Evolutionary conservation across 2,113 vertebrate genomes (phyloP), one percentile per base, ranked within the genome.

Genomic region (Saguinus midas): DNA sequence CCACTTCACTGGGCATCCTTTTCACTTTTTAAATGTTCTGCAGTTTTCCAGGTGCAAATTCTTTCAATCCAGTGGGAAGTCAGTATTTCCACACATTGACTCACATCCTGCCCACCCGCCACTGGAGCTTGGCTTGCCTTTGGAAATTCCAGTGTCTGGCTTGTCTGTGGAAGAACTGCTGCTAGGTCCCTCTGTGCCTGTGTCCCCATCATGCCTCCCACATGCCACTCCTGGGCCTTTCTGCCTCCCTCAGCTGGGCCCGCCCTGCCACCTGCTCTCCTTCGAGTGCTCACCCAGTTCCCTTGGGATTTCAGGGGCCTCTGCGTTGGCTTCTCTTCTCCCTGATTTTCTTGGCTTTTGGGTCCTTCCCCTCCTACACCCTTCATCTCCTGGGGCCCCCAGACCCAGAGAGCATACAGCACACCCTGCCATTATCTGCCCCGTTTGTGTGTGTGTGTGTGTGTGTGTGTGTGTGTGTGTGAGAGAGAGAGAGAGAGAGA

Each of bases 91-190:
- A 0, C n/a, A 0, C 1, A 4, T 14, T 6, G 6, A 27, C 25
- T 50, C 6, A 12, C 32, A 12, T 0, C 55, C 3, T 11, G 13
- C 64, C 7, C 2, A 11, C 25, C 27, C 3, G 1, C 23, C 13
- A 1, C 78, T 32, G 14, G 25, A 35, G 25, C 29, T 76, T 55
- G 8, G 58, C 73, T 68, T 27, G 32, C 64, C n/a, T 37, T 21
- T 55, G 23, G 48, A 48, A 72, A 37, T 29, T 18, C 0, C 0
- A 35, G 35, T 2, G 43, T 14, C 58, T 50, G 66, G n/a, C 10
- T 23, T 27, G 13, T 79, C 37, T 1, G 0, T 10, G 27, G 57
- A n/a, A 25, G 25, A 3, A 3, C 0, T 0, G 2, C 0, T 0
- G 48, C 43, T 78, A 1, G 11, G 1, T 12, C 48, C 35, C 27